A percentile compares a stretch with the other conserved stretches of the same genome.
These are phyloP conservation scores for Limnephilus marmoratus DNA, from an alignment of 2,888 invertebrate species.

Conservation along the genomic window DNA sequence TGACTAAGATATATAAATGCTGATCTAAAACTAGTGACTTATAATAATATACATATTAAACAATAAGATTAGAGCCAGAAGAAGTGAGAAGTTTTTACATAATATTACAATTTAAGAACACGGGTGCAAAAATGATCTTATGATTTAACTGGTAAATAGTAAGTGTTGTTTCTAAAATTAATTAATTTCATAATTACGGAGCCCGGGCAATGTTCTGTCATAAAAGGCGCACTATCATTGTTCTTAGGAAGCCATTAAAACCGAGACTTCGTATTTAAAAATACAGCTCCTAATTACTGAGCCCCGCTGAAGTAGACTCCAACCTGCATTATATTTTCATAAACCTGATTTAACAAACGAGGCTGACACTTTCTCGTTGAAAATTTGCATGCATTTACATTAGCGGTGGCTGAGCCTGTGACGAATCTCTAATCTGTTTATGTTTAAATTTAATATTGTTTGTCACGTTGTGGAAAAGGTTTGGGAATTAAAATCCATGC, in stretches of 20 bases:
- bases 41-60: too few species aligned
- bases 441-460: background rate
- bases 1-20: too few species aligned
- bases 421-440: background rate
- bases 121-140: too few species aligned
- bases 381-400: slow-evolving; percentile 58
- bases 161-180: background rate
- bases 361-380: slow-evolving; percentile 32
- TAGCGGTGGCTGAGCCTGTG: slow-evolving; percentile 8
- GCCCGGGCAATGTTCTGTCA: background rate
- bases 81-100: too few species aligned
- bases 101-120: too few species aligned
- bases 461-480: background rate
- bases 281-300: slow-evolving; percentile 48
- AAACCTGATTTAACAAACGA: slow-evolving; percentile 55
- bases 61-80: too few species aligned
- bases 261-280: background rate
- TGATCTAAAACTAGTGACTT: too few species aligned
- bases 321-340: slow-evolving; percentile 56
- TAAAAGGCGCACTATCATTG: slow-evolving; percentile 40
- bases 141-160: too few species aligned
- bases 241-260: slow-evolving; percentile 45
- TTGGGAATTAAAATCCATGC: background rate
- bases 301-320: slow-evolving; percentile 26
- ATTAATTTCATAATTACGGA: slow-evolving; percentile 29